These are phyloP conservation scores for Drosophila takahashii DNA, from an alignment of 1,140 invertebrate species.

Conservation along the genomic window DNA sequence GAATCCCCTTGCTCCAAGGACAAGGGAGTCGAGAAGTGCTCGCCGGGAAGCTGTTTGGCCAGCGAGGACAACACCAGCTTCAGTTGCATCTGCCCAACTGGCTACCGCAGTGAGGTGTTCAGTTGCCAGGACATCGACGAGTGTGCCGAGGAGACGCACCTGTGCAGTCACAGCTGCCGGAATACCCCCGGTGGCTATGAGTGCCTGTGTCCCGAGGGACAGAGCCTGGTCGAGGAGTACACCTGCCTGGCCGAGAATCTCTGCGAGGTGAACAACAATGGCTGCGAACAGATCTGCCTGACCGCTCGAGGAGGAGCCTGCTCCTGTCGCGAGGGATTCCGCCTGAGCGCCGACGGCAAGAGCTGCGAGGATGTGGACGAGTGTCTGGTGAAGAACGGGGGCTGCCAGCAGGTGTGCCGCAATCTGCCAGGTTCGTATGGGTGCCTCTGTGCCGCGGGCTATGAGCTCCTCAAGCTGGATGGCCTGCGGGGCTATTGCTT, in stretches of 20 bases:
- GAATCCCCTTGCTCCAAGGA: conserved; percentile 85
- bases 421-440: conserved; percentile 89
- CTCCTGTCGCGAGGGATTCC: conserved; percentile 86
- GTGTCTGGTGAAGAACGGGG: conserved; percentile 88
- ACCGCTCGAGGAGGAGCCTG: conserved; percentile 80
- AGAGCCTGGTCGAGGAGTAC: conserved; percentile 83
- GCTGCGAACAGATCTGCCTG: conserved; percentile 86
- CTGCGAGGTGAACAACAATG: conserved; percentile 86
- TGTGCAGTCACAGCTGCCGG: conserved; percentile 91
- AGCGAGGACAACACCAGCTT: conserved; percentile 87
- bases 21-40: conserved; percentile 61
- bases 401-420: conserved; percentile 88
- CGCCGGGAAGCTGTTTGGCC: conserved; percentile 85
- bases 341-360: conserved; percentile 63
- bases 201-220: conserved; percentile 90
- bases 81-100: conserved; percentile 85
- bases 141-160: conserved; percentile 90
- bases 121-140: conserved; percentile 89
- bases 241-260: conserved; percentile 87
- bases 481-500: conserved; percentile 63
- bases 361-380: conserved; percentile 91
- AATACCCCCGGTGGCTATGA: conserved; percentile 93
- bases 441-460: conserved; percentile 87
- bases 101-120: conserved; percentile 75
- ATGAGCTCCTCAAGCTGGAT: conserved; percentile 58